Evolutionary conservation across 1,140 invertebrate genomes (phyloP), one percentile per base, ranked within the genome.

Genomic region (Epicauta chinensis): DNA sequence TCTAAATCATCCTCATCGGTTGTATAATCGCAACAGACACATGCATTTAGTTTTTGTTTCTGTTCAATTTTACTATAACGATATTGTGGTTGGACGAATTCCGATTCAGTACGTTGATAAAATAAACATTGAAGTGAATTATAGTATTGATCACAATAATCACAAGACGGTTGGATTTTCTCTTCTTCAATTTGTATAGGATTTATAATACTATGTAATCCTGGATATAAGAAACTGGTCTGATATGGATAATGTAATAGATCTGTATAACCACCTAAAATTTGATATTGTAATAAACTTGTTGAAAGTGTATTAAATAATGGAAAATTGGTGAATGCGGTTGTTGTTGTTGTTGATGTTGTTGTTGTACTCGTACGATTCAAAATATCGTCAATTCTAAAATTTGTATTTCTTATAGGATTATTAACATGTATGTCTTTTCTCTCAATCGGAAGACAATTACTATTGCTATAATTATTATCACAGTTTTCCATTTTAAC

Each of bases 161-260:
- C 69, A 58, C 78, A 80, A 1, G 53, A 14, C 2, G 60, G 58
- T 16, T 72, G 66, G 0, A 16, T 23, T 44, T 53, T 35, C 30
- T 53, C 34, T 16, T 63, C 58, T 55, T 53, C 40, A 5, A 30
- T n/a, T 34, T 47, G 48, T 0, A 41, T 43, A 14, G 76, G 75
- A 59, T 76, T 73, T 13, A 82, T 73, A 55, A 82, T 82, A 58
- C 78, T 81, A 64, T 81, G 80, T 45, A 81, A 64, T 9, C 80
- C 80, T 9, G 80, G 75, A 66, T 82, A 82, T 2, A 71, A 50
- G 17, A 68, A 67, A 61, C 67, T 69, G 12, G 67, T 69, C 54
- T 69, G 63, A 47, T 67, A 63, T 1, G 80, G 79, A 58, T 78
- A 77, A 38, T 70, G 70, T 17, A 75, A 68, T 11, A 61, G 55